Evolutionary conservation across 1,140 invertebrate genomes (phyloP).

Genomic region (Listronotus bonariensis): DNA sequence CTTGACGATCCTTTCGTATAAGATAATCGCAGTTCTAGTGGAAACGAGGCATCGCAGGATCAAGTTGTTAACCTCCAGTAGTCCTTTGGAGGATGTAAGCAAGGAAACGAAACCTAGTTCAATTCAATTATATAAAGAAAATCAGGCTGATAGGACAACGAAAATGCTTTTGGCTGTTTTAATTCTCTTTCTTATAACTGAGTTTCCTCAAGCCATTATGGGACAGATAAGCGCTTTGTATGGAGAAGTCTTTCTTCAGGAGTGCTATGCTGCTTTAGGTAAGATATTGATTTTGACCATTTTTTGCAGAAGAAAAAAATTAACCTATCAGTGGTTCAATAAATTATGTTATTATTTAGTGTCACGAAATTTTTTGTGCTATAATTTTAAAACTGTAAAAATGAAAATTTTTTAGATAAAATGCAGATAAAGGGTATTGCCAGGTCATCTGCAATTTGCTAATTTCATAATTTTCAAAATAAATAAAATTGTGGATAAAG

Average conservation of each 20-base stretch:
- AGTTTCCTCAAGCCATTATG: slow-evolving; percentile 85
- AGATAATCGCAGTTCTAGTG: slow-evolving; percentile 74
- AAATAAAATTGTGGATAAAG: too few species aligned
- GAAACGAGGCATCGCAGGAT: slow-evolving; percentile 74
- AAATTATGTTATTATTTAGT: too few species aligned
- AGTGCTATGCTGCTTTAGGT: slow-evolving; percentile 79
- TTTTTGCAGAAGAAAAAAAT: too few species aligned
- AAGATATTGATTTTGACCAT: too few species aligned
- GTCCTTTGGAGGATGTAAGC: slow-evolving; percentile 39
- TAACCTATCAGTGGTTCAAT: too few species aligned
- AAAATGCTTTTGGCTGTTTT: slow-evolving; percentile 91
- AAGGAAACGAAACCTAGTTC: slow-evolving; percentile 40
- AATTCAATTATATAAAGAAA: slow-evolving; percentile 65
- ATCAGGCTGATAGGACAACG: slow-evolving; percentile 87
- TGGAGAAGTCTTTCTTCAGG: slow-evolving; percentile 72
- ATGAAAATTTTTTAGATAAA: too few species aligned
- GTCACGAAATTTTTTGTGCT: too few species aligned
- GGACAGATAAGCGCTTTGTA: slow-evolving; percentile 75
- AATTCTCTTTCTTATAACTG: slow-evolving; percentile 84
- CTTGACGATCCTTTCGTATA: slow-evolving; percentile 76
- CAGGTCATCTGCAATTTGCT: too few species aligned
- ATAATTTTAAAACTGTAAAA: too few species aligned
- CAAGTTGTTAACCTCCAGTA: slow-evolving; percentile 58
- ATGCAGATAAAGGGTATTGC: too few species aligned
- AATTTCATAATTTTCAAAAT: too few species aligned